Conservation (phyloP, 2,797 vertebrate genomes). For the Alectoris magna region DNA sequence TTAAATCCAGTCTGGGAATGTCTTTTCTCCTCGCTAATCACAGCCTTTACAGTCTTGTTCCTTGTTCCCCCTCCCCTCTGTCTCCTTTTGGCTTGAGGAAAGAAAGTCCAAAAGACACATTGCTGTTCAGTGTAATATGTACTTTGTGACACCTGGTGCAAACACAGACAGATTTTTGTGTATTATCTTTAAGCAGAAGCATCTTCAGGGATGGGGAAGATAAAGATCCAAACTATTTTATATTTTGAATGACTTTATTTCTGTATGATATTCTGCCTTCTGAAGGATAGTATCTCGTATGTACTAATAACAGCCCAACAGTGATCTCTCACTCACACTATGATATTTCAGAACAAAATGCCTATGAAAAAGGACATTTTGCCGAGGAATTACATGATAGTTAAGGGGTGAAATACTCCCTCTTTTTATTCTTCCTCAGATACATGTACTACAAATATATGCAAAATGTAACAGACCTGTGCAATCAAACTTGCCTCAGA, state of each 20-base stretch:
- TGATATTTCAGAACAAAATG: background rate
- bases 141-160: background rate
- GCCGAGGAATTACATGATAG: background rate
- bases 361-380: background rate
- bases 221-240: background rate
- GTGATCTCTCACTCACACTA: background rate
- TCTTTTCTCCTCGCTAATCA: background rate
- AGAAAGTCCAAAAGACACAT: background rate
- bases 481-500: background rate
- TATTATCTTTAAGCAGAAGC: background rate
- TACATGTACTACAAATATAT: background rate
- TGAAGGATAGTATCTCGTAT: background rate
- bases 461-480: background rate
- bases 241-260: background rate
- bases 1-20: constrained; percentile 26
- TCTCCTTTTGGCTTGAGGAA: background rate
- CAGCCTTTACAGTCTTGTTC: background rate
- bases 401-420: background rate
- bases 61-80: background rate
- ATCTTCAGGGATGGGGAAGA: background rate
- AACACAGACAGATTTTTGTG: background rate
- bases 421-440: background rate
- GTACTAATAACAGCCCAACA: background rate
- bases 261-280: background rate
- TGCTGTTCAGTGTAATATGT: background rate